Conservation (phyloP, 2,113 vertebrate species). For the Corythaixoides concolor region DNA sequence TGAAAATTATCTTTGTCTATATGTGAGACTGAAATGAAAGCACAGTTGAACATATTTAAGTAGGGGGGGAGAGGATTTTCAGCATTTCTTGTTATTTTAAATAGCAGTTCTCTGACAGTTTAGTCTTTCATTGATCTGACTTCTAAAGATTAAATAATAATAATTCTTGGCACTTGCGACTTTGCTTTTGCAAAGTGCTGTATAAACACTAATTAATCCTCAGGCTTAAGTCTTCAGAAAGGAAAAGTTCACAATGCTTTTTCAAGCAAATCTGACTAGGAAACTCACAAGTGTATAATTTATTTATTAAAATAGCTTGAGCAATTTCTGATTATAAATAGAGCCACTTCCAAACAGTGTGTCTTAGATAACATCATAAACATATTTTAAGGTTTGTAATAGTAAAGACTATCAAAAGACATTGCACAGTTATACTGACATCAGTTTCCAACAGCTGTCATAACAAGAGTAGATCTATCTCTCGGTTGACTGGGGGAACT, state of each 20-base stretch:
- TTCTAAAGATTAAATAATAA: constrained; percentile 56
- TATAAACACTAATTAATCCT: constrained; percentile 70
- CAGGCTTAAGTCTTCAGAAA: constrained; percentile 45
- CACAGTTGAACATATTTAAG: not conserved
- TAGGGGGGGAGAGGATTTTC: not conserved
- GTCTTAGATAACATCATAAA: constrained; percentile 58
- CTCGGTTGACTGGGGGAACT: constrained; percentile 21
- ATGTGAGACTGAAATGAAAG: not conserved
- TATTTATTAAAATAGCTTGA: constrained; percentile 45
- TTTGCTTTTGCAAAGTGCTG: constrained; percentile 50
- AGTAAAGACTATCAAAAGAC: constrained; percentile 63
- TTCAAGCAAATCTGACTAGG: constrained; percentile 44
- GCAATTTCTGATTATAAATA: constrained; percentile 51
- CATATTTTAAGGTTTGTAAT: constrained; percentile 62
- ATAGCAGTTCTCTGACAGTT: constrained; percentile 34
- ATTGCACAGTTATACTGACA: constrained; percentile 54
- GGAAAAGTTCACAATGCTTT: constrained; percentile 38
- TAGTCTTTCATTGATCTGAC: constrained; percentile 49
- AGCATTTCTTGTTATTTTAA: constrained; percentile 40
- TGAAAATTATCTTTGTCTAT: not conserved
- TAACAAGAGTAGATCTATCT: constrained; percentile 44
- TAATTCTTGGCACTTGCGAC: constrained; percentile 48
- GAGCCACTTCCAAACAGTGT: constrained; percentile 44
- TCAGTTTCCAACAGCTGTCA: constrained; percentile 65
- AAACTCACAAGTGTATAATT: constrained; percentile 20